A percentile compares a stretch with the other conserved stretches of the same genome.
Conservation (phyloP, 2,888 invertebrate species). For the Dynastes hyllus region DNA sequence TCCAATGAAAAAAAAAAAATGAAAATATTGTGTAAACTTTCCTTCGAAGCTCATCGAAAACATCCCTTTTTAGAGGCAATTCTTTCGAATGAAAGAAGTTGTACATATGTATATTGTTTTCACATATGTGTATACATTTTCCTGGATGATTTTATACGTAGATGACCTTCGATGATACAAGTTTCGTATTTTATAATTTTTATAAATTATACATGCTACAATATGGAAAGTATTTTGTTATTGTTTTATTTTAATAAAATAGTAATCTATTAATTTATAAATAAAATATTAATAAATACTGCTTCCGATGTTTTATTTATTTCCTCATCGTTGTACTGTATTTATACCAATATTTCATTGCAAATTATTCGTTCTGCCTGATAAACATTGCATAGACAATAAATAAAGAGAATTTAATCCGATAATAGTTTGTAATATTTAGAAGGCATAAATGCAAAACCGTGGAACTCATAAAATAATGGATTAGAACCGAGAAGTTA, state of each 20-base stretch:
- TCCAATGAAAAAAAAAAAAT: conserved; percentile 59
- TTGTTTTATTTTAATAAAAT: conserved; percentile 57
- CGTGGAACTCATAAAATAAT: too few relatives aligned
- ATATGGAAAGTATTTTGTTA: conserved; percentile 55
- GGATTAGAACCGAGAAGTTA: too few relatives aligned
- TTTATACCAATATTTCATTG: not conserved
- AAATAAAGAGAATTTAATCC: not conserved
- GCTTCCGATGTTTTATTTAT: conserved; percentile 23
- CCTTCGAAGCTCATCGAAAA: not conserved
- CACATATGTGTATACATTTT: too few relatives aligned
- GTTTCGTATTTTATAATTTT: conserved; percentile 12
- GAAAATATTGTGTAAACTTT: not conserved
- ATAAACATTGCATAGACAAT: too few relatives aligned
- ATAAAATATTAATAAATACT: conserved; percentile 52
- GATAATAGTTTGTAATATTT: too few relatives aligned
- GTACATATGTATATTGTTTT: too few relatives aligned
- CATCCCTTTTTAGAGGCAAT: not conserved
- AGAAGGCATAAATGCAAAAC: too few relatives aligned
- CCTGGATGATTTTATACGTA: too few relatives aligned
- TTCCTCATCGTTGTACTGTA: not conserved
- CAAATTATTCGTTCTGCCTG: not conserved
- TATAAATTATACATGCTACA: conserved; percentile 21
- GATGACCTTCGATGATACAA: conserved; percentile 47
- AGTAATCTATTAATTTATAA: conserved; percentile 55
- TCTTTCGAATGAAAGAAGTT: too few relatives aligned